Conservation (phyloP, 2,113 vertebrate species). For the Tragelaphus strepsiceros region DNA sequence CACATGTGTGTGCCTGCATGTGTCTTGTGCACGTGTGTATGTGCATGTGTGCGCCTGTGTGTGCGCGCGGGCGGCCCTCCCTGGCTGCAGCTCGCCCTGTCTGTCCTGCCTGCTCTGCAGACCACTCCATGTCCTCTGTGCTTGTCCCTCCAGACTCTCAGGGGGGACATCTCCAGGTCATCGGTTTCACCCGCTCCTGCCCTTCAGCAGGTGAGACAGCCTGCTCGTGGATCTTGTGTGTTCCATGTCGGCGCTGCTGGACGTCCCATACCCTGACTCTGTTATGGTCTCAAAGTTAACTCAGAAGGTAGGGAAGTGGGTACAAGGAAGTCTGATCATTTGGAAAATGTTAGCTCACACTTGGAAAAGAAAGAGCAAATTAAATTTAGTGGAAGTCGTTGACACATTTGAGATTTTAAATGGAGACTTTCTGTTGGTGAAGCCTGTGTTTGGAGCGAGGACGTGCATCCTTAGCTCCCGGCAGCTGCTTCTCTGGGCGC, state of each 20-base stretch:
- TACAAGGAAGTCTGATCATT: neutral
- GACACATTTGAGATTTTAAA: neutral
- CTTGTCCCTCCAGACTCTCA: too few species aligned
- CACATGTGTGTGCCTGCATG: neutral
- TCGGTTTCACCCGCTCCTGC: rapidly evolving
- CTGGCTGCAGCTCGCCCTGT: neutral
- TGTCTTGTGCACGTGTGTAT: neutral
- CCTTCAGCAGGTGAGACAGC: rapidly evolving
- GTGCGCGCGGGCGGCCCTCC: rapidly evolving
- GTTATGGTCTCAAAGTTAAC: neutral
- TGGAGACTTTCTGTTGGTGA: neutral
- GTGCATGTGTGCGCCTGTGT: neutral
- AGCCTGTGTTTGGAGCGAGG: neutral
- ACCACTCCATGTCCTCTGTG: rapidly evolving
- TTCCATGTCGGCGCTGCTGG: rapidly evolving
- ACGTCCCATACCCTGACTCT: rapidly evolving
- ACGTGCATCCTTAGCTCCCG: rapidly evolving
- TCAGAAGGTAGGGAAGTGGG: neutral
- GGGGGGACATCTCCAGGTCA: rapidly evolving
- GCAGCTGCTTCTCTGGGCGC: neutral
- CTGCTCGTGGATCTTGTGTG: neutral
- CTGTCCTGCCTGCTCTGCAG: neutral
- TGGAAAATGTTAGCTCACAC: neutral
- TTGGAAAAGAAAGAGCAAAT: neutral
- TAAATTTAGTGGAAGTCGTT: neutral